Base-by-base conservation (phyloP, 2,797 vertebrate species). In the Molossus molossus region DNA sequence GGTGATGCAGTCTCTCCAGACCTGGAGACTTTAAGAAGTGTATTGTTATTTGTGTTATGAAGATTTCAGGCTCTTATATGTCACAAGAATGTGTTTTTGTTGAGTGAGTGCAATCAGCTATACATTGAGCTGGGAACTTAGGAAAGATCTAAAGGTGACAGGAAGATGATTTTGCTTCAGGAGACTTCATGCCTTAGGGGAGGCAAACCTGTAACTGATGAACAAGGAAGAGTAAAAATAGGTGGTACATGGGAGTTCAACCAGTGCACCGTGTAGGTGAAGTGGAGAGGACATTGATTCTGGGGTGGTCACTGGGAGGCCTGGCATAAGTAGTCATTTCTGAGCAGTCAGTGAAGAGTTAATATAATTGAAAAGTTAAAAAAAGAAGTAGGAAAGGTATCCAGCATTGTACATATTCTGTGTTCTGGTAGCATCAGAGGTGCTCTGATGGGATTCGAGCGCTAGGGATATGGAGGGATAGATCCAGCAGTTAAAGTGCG, bases 51-150 rank as follows among this genome's bases (percentile, higher is more conserved):
- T 50, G 62, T 27, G 17, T 48, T 84, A 64, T 48, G 92, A 81
- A 87, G 15, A 75, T 82, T 95, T 94, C 48, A 40, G 55, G 45
- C 40, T 83, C 90, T 87, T 57, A 77, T 45, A 17, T 76, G 37
- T 93, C 48, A 33, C 62, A 73, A 45, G 15, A 85, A 85, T 67
- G 25, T 37, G 15, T 81, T 93, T 84, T 79, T 50, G 33, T 73
- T 70, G 12, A 48, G 29, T 91, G 53, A 85, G 18, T 69, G n/a
- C 5, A 62, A 37, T 14, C 5, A 23, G 23, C 20, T 82, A 4
- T 73, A 58, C 57, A 73, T 4, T 80, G 48, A 94, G 20, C 18
- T 92, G 37, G 33, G 13, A 80, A 70, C 23, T 75, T 69, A 58
- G 48, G 10, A 29, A 75, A 95, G 72, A 88, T n/a, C 6, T 55